phyloP scores from a whole-genome alignment of 1,140 invertebrate genomes.

The Euwallacea fornicatus region DNA sequence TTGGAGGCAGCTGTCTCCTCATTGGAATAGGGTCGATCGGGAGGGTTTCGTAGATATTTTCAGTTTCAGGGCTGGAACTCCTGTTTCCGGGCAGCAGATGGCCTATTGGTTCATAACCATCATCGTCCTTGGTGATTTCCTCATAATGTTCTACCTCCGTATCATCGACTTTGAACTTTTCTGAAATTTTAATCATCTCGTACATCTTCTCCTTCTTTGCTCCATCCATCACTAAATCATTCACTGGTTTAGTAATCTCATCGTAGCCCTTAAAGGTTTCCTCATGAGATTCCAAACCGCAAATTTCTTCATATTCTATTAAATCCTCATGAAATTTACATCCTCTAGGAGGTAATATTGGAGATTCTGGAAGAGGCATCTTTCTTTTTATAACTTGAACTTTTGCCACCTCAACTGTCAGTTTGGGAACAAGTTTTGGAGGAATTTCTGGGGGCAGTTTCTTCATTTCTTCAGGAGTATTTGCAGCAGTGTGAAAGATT shows the following conservation, averaged over 20 bases:
- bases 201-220: slow-evolving; percentile 12
- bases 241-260: slow-evolving; percentile 27
- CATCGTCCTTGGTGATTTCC: slow-evolving; percentile 39
- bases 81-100: background rate
- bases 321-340: background rate
- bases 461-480: slow-evolving; percentile 4
- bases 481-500: background rate
- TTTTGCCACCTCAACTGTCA: background rate
- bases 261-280: slow-evolving; percentile 28
- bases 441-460: slow-evolving; percentile 36
- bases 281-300: background rate
- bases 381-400: slow-evolving; percentile 24
- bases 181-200: slow-evolving; percentile 17
- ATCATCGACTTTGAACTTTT: background rate
- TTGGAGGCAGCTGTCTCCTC: slow-evolving; percentile 38
- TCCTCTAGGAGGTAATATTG: background rate
- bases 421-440: slow-evolving; percentile 12
- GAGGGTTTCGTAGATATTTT: slow-evolving; percentile 49
- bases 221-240: slow-evolving; percentile 1
- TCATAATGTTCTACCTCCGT: slow-evolving; percentile 41
- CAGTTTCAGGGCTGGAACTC: background rate
- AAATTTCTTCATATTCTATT: slow-evolving; percentile 28
- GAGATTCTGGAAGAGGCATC: slow-evolving; percentile 28
- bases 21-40: slow-evolving; percentile 32
- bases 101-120: slow-evolving; percentile 42